These are phyloP conservation scores for Danio albolineatus DNA, from an alignment of 2,797 vertebrate species.

Conservation along the genomic window DNA sequence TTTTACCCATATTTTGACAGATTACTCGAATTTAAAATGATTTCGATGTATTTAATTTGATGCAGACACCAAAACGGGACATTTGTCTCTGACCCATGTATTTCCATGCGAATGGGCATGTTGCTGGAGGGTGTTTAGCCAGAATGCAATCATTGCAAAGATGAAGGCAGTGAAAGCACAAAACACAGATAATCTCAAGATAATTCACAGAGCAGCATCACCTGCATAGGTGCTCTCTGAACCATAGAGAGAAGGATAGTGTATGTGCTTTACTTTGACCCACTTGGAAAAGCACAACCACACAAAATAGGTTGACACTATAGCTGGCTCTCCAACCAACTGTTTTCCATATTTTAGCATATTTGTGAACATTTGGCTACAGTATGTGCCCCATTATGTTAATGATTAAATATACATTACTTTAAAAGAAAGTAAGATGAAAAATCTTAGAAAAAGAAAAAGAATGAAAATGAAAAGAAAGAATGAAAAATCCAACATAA, in stretches of 20 bases:
- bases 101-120: conserved; percentile 1
- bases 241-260: background rate
- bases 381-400: background rate
- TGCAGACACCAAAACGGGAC: background rate
- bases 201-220: conserved; percentile 4
- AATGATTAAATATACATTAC: background rate
- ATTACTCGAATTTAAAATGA: no score
- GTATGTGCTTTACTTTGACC: background rate
- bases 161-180: conserved; percentile 26
- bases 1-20: no score
- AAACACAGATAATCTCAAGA: conserved; percentile 23
- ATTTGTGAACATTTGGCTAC: background rate
- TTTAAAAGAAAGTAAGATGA: no score
- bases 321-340: background rate
- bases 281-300: conserved; percentile 22
- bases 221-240: background rate
- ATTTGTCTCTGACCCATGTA: background rate
- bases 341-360: background rate
- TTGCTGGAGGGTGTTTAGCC: conserved; percentile 7
- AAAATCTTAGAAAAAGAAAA: no score
- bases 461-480: no score
- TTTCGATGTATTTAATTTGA: background rate
- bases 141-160: conserved; percentile 17
- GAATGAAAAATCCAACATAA: no score
- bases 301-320: conserved; percentile 23